Evolutionary conservation across 2,888 invertebrate genomes (phyloP).

Genomic region (Chloroclysta siterata): DNA sequence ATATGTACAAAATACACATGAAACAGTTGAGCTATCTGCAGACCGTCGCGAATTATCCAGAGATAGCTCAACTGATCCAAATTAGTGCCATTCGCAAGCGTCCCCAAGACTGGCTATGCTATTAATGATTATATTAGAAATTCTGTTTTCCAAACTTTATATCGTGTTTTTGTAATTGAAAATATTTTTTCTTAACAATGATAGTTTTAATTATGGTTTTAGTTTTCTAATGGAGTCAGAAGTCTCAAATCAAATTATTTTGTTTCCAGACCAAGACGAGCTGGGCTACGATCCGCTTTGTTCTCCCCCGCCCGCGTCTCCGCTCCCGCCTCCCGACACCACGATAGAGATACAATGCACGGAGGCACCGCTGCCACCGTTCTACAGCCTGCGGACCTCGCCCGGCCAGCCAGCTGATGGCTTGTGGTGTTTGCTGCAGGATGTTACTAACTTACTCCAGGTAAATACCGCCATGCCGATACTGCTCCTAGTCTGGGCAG

Average conservation of each 20-base stretch:
- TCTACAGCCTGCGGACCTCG: slow-evolving; percentile 89
- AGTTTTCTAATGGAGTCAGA: not conserved
- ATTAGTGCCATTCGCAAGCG: too few relatives aligned
- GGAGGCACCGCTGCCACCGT: slow-evolving; percentile 91
- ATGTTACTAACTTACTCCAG: slow-evolving; percentile 90
- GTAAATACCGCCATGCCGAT: slow-evolving; percentile 50
- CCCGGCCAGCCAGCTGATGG: slow-evolving; percentile 85
- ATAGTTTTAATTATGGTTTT: too few relatives aligned
- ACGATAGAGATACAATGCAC: slow-evolving; percentile 92
- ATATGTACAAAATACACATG: too few relatives aligned
- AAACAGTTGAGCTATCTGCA: too few relatives aligned
- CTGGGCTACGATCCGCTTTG: slow-evolving; percentile 86
- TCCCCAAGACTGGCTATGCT: too few relatives aligned
- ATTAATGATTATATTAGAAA: too few relatives aligned
- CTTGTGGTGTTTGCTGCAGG: slow-evolving; percentile 92
- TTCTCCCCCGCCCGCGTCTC: slow-evolving; percentile 83
- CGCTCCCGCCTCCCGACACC: slow-evolving; percentile 78
- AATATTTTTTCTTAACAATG: too few relatives aligned
- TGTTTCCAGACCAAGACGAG: slow-evolving; percentile 74
- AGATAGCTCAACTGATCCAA: too few relatives aligned
- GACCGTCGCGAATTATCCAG: too few relatives aligned
- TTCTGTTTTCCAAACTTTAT: too few relatives aligned
- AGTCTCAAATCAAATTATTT: not conserved
- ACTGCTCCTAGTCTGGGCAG: not conserved
- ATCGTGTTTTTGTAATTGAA: too few relatives aligned